These are phyloP conservation scores for Eupithecia subfuscata DNA, from an alignment of 2,888 invertebrate species.

Conservation along the genomic window DNA sequence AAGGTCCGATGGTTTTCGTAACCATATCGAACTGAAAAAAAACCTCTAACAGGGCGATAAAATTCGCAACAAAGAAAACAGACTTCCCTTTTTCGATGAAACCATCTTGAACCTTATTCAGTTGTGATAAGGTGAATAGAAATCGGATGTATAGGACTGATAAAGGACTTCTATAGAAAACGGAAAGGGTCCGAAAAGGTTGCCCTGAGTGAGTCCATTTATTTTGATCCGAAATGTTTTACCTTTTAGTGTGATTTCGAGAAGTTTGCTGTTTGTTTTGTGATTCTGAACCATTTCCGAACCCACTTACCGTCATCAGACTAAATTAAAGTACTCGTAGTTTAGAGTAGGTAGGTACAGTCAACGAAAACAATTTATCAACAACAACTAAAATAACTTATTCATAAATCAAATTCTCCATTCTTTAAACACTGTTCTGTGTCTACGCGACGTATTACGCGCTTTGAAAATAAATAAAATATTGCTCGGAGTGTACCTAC, in stretches of 20 bases:
- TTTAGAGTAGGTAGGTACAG: background rate
- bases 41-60: conserved; percentile 67
- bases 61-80: conserved; percentile 66
- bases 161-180: conserved; percentile 64
- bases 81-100: conserved; percentile 47
- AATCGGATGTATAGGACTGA: conserved; percentile 51
- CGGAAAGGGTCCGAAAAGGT: conserved; percentile 58
- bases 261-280: conserved; percentile 13
- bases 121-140: conserved; percentile 44
- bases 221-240: conserved; percentile 60
- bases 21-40: conserved; percentile 59
- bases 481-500: too few species aligned
- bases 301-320: background rate
- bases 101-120: conserved; percentile 53
- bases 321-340: background rate
- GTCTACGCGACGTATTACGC: too few species aligned
- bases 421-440: too few species aligned
- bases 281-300: conserved; percentile 5
- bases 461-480: too few species aligned
- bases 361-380: too few species aligned
- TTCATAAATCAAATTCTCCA: background rate
- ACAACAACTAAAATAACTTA: too few species aligned
- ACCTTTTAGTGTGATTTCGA: conserved; percentile 48
- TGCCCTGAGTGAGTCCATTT: conserved; percentile 56
- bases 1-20: conserved; percentile 31